Percentiles rank a stretch among this genome's conserved stretches.
Conservation (phyloP, 2,113 vertebrate species). For the Synodontis membranacea region DNA sequence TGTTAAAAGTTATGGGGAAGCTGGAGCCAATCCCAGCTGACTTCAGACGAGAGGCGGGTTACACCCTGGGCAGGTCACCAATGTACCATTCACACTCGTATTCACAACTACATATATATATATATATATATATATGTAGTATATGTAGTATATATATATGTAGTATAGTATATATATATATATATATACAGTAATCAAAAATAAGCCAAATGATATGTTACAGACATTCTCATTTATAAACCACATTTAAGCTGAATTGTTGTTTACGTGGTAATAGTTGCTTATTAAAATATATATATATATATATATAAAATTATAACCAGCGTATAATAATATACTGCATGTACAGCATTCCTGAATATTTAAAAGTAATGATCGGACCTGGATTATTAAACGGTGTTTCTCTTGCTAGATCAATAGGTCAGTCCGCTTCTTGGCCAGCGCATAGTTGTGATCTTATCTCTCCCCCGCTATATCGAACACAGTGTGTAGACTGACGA, state of each 20-base stretch:
- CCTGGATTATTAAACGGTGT: constrained; percentile 13
- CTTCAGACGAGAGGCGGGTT: too few species aligned
- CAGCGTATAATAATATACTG: not conserved
- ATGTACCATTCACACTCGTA: too few species aligned
- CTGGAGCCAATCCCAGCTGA: too few species aligned
- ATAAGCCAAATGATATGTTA: not conserved
- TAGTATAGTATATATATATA: too few species aligned
- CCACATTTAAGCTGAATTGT: not conserved
- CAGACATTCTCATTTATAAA: not conserved
- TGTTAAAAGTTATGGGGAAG: too few species aligned
- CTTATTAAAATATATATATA: too few species aligned
- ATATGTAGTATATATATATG: too few species aligned
- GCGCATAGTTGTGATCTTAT: constrained; percentile 8
- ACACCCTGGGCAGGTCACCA: too few species aligned
- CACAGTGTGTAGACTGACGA: not conserved
- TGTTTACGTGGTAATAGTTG: not conserved
- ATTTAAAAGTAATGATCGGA: not conserved
- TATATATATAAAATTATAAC: not conserved
- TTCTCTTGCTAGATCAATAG: constrained; percentile 29
- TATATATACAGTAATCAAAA: not conserved
- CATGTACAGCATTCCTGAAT: not conserved
- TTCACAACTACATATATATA: too few species aligned
- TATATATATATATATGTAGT: too few species aligned
- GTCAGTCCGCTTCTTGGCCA: constrained; percentile 7
- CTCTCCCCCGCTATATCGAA: not conserved